Evolutionary conservation across 2,888 invertebrate species (phyloP), one percentile per base, ranked within the genome.

Genomic region (Epicampocera succincta): DNA sequence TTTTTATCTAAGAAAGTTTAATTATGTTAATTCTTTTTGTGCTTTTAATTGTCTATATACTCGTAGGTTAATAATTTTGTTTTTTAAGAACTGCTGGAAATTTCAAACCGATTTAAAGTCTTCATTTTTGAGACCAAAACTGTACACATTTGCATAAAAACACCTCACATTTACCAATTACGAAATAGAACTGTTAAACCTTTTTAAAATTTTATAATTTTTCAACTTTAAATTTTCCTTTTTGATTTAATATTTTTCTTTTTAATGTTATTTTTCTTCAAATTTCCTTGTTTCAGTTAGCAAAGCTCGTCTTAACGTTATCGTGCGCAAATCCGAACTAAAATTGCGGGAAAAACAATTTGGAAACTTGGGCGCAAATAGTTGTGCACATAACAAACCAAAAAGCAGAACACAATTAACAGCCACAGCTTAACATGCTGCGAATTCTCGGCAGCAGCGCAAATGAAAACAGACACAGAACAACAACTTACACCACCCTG

Each of bases 271-370:
- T 15, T 33, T n/a, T 40, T 29, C 40, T 48, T 66, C 21, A 1
- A 21, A 19, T 65, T 38, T 48, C 25, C 40, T 15, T 50, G 2
- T 52, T 73, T 58, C 74, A 76, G 84, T 80, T 74, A 84, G 81
- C 80, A 88, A 89, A 86, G 87, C 89, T 81, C 88, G 87, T 88
- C 90, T 89, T 89, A 87, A 87, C 88, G 87, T 89, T 87, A 87
- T 87, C 87, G 88, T 89, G 88, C 89, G 88, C 89, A 89, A 90
- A 90, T 89, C 88, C 88, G 87, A 90, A 90, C 90, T 90, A 85
- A 90, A 85, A 89, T 88, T 87, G 90, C 87, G 87, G 87, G 87
- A 85, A 89, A 89, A 88, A 86, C 87, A 86, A 88, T 87, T 87
- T 86, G 88, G 88, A 84, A 83, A 84, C 77, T 81, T 81, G 76